These are phyloP conservation scores for Thumatha senex DNA, from an alignment of 2,888 invertebrate genomes.

Conservation along the genomic window DNA sequence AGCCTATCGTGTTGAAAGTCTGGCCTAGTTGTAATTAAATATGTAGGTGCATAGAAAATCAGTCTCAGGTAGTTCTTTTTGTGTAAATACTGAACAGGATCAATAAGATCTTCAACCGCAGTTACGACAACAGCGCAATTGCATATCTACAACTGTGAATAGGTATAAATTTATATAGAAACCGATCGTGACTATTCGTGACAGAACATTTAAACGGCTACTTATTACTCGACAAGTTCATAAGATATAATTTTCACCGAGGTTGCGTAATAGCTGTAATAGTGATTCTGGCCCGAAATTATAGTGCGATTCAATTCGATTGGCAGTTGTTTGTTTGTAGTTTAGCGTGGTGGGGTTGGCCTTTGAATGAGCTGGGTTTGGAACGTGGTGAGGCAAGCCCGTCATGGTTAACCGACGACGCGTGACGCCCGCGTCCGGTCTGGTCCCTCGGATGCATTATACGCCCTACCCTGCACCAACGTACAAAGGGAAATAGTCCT, in stretches of 20 bases:
- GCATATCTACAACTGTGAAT: background rate
- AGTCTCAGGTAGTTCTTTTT: background rate
- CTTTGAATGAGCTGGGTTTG: conserved; percentile 41
- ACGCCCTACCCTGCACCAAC: conserved; percentile 53
- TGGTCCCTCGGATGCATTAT: conserved; percentile 66
- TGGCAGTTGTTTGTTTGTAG: conserved; percentile 22
- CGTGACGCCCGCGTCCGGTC: conserved; percentile 74
- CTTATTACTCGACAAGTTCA: conserved; percentile 28
- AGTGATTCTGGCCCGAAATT: conserved; percentile 41
- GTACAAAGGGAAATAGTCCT: conserved; percentile 31
- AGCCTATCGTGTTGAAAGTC: too few relatives aligned
- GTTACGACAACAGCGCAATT: background rate
- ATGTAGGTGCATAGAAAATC: background rate
- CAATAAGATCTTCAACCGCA: background rate
- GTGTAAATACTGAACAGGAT: background rate
- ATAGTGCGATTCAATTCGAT: conserved; percentile 23
- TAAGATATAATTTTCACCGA: conserved; percentile 38
- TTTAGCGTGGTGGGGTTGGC: conserved; percentile 26
- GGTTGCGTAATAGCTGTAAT: conserved; percentile 37
- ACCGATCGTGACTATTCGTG: conserved; percentile 8
- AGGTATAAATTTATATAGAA: conserved; percentile 3
- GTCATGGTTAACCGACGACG: conserved; percentile 68
- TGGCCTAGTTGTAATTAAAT: background rate
- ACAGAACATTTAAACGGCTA: conserved; percentile 19
- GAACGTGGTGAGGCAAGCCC: conserved; percentile 62